These are phyloP conservation scores for Aradophagus sp. DNA, from an alignment of 1,140 invertebrate species.

Conservation along the genomic window DNA sequence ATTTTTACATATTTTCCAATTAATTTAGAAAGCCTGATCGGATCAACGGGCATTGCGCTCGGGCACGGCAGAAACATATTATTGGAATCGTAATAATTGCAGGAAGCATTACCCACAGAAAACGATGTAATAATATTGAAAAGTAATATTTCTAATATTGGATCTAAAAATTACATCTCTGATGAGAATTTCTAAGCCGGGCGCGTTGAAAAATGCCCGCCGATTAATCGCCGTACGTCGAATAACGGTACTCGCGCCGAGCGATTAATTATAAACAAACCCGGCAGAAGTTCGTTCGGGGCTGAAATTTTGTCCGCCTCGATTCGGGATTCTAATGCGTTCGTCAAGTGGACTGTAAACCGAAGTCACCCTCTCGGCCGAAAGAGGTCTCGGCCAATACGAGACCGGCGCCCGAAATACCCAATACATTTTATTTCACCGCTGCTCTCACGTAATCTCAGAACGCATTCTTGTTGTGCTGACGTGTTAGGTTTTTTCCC, in stretches of 20 bases:
- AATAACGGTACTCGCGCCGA: slow-evolving; percentile 47
- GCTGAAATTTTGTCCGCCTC: slow-evolving; percentile 18
- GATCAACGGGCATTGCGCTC: slow-evolving; percentile 55
- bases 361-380: slow-evolving; percentile 39
- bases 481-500: slow-evolving; percentile 62
- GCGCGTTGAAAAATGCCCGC: slow-evolving; percentile 25
- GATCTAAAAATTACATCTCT: slow-evolving; percentile 50
- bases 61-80: slow-evolving; percentile 54
- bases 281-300: no score
- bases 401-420: slow-evolving; percentile 62
- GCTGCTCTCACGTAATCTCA: slow-evolving; percentile 60
- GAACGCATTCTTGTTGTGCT: slow-evolving; percentile 63
- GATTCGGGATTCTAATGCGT: slow-evolving; percentile 44
- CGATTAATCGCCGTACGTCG: slow-evolving; percentile 13
- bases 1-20: slow-evolving; percentile 59
- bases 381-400: slow-evolving; percentile 61
- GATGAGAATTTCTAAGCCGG: slow-evolving; percentile 36
- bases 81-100: slow-evolving; percentile 57
- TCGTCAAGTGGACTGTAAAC: slow-evolving; percentile 42
- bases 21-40: slow-evolving; percentile 59
- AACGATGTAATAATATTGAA: slow-evolving; percentile 55
- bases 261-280: no score
- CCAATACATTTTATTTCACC: slow-evolving; percentile 73
- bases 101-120: slow-evolving; percentile 47
- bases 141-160: slow-evolving; percentile 50